These are phyloP conservation scores for Synergus laeviventris DNA, from an alignment of 2,888 invertebrate species.

Conservation along the genomic window DNA sequence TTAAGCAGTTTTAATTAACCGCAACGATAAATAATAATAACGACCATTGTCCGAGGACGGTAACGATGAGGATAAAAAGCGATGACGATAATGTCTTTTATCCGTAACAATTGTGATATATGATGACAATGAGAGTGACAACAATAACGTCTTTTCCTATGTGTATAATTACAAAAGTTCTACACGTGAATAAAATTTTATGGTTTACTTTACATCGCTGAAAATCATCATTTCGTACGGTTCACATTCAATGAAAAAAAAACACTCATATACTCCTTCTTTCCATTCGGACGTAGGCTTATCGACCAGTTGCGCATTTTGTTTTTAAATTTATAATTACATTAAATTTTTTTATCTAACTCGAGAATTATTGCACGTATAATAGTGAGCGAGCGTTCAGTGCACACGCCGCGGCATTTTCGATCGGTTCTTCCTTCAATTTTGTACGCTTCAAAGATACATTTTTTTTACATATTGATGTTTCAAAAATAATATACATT, in stretches of 20 bases:
- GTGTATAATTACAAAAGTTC: constrained; percentile 56
- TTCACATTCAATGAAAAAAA: constrained; percentile 43
- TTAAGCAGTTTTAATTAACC: constrained; percentile 39
- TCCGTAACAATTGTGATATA: constrained; percentile 56
- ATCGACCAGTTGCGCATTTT: constrained; percentile 10
- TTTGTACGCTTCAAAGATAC: constrained; percentile 5
- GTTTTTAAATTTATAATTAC: constrained; percentile 43
- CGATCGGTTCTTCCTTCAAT: constrained; percentile 21
- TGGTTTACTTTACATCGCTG: constrained; percentile 56
- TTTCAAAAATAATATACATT: neutral
- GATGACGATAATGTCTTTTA: constrained; percentile 54
- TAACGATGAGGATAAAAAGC: constrained; percentile 52
- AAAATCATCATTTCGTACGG: constrained; percentile 47
- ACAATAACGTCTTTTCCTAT: constrained; percentile 54
- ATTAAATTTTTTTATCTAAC: constrained; percentile 54
- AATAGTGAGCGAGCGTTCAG: constrained; percentile 50
- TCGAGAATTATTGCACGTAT: constrained; percentile 60
- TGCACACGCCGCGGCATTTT: constrained; percentile 21
- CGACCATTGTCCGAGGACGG: constrained; percentile 51
- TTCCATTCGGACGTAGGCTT: constrained; percentile 34
- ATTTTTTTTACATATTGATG: neutral
- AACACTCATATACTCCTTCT: constrained; percentile 41
- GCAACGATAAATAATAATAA: constrained; percentile 52
- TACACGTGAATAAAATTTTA: constrained; percentile 54
- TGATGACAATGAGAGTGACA: constrained; percentile 59